phyloP scores from a whole-genome alignment of 1,140 invertebrate genomes.

The Tetramorium alpestre region DNA sequence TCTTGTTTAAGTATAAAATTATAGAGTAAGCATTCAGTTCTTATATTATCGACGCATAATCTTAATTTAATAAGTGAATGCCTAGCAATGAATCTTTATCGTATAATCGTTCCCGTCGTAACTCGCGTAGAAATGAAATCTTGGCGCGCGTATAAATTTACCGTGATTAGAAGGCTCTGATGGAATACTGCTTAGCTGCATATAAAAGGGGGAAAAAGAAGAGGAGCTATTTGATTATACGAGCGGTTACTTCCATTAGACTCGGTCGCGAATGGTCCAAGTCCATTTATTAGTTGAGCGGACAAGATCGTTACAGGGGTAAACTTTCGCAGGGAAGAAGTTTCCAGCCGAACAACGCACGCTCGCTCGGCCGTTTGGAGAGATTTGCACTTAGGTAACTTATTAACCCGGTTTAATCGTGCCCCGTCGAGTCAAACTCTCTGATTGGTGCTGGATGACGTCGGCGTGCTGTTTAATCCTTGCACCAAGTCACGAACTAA shows the following conservation, averaged over 20 bases:
- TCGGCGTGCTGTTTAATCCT: constrained; percentile 50
- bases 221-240: constrained; percentile 18
- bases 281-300: constrained; percentile 53
- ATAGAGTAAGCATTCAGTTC: background rate
- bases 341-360: constrained; percentile 50
- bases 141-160: background rate
- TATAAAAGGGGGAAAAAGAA: background rate
- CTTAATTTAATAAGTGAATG: background rate
- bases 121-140: background rate
- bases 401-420: constrained; percentile 58
- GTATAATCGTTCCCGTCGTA: background rate
- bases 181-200: background rate
- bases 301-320: constrained; percentile 45
- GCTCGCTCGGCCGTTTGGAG: constrained; percentile 26
- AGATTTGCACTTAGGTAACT: constrained; percentile 57
- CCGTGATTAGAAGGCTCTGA: background rate
- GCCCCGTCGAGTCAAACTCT: constrained; percentile 53
- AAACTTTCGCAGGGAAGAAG: constrained; percentile 48
- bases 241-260: constrained; percentile 21
- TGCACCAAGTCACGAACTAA: constrained; percentile 52
- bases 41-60: background rate
- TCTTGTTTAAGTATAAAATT: background rate
- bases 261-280: constrained; percentile 14
- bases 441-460: constrained; percentile 60
- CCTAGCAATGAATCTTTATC: constrained; percentile 4